A percentile compares a stretch with the other conserved stretches of the same genome.
Evolutionary conservation across 2,888 invertebrate genomes (phyloP).

Genomic region (Maniola hyperantus): DNA sequence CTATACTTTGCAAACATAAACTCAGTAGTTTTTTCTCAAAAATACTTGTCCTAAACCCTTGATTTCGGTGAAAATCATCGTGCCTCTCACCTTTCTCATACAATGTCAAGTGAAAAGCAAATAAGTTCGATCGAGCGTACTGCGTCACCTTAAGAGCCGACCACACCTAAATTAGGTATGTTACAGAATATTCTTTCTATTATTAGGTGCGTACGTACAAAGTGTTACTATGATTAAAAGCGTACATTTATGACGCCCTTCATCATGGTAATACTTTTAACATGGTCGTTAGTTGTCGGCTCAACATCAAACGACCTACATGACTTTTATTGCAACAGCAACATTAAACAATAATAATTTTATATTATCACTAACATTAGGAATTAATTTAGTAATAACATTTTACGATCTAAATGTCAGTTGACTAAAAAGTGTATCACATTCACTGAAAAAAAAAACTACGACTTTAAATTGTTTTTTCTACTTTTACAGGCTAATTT

Average conservation of each 20-base stretch:
- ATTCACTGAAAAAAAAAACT: not conserved
- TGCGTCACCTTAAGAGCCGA: conserved; percentile 12
- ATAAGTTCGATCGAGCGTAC: too few species aligned
- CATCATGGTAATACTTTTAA: conserved; percentile 5
- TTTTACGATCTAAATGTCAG: not conserved
- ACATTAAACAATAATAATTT: conserved; percentile 10
- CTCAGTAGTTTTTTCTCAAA: too few species aligned
- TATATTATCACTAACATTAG: conserved; percentile 5
- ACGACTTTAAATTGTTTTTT: not conserved
- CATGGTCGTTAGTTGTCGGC: conserved; percentile 9
- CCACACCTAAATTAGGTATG: not conserved
- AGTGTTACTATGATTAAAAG: conserved; percentile 25
- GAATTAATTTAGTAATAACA: conserved; percentile 10
- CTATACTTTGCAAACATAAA: too few species aligned
- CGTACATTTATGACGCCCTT: conserved; percentile 5
- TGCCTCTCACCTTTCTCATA: too few species aligned
- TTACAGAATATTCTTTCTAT: conserved; percentile 2
- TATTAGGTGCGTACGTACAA: conserved; percentile 16
- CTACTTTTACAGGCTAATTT: not conserved
- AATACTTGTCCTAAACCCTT: too few species aligned
- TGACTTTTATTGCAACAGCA: conserved; percentile 11
- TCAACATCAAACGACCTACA: not conserved
- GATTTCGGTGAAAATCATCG: too few species aligned
- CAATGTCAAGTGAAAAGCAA: too few species aligned
- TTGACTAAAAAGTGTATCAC: not conserved